Conservation (phyloP, 1,140 invertebrate genomes). For the Meloidogyne floridensis region DNA sequence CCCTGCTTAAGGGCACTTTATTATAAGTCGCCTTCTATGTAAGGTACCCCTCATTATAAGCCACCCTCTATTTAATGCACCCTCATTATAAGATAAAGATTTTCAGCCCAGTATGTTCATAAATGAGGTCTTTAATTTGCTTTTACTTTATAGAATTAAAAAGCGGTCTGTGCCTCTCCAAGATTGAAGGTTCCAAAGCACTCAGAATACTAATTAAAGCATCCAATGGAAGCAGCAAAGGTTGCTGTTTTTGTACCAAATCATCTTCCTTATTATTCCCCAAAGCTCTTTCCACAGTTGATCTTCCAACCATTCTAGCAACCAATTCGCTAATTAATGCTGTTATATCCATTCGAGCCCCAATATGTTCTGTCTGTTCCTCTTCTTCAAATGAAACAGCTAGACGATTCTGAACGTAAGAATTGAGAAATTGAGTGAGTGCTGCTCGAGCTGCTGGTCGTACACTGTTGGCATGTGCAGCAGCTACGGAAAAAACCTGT, state of each 20-base stretch:
- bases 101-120: too few species aligned
- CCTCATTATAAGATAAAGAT: too few species aligned
- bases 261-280: background rate
- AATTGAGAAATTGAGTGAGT: slow-evolving; percentile 28
- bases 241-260: slow-evolving; percentile 4
- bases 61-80: too few species aligned
- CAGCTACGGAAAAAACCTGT: slow-evolving; percentile 1
- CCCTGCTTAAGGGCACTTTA: too few species aligned
- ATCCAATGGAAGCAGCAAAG: slow-evolving; percentile 22
- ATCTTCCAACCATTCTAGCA: slow-evolving; percentile 15
- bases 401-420: slow-evolving; percentile 22
- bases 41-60: background rate
- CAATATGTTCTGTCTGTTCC: background rate
- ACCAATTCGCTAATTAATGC: slow-evolving; percentile 21
- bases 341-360: slow-evolving; percentile 12
- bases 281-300: background rate
- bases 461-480: background rate
- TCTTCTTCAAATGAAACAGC: background rate
- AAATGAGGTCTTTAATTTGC: background rate
- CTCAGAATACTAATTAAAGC: slow-evolving; percentile 24
- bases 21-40: too few species aligned
- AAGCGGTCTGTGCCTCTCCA: slow-evolving; percentile 12
- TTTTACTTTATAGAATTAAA: slow-evolving; percentile 19
- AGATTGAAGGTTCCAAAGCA: slow-evolving; percentile 11
- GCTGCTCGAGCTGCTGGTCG: slow-evolving; percentile 26